A percentile compares a stretch with the other conserved stretches of the same genome.
These are phyloP conservation scores for Portevinia maculata DNA, from an alignment of 2,888 invertebrate species.

Conservation along the genomic window DNA sequence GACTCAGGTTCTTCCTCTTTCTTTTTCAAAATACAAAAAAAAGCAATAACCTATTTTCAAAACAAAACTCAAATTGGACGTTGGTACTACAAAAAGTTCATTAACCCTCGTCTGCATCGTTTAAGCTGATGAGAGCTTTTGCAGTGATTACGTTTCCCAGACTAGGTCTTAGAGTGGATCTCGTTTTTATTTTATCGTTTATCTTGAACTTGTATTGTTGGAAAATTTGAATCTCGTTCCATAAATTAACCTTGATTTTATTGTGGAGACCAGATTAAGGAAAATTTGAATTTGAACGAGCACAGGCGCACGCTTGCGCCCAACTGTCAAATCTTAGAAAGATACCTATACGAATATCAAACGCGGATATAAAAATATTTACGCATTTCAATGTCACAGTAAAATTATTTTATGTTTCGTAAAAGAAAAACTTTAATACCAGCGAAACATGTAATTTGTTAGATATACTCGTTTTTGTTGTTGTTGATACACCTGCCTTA, in stretches of 20 bases:
- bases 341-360: background rate
- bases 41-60: background rate
- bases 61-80: background rate
- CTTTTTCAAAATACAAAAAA: background rate
- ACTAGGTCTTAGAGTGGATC: background rate
- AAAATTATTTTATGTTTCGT: slow-evolving; percentile 46
- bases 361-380: slow-evolving; percentile 35
- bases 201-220: background rate
- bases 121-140: slow-evolving; percentile 14
- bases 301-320: background rate
- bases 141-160: too few species aligned
- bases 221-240: slow-evolving; percentile 30
- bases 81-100: slow-evolving; percentile 18
- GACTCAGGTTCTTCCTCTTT: background rate
- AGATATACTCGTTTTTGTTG: slow-evolving; percentile 24
- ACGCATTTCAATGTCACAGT: slow-evolving; percentile 62
- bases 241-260: slow-evolving; percentile 43
- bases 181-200: background rate
- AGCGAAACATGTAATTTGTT: slow-evolving; percentile 52
- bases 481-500: background rate
- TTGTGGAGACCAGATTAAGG: background rate
- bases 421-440: slow-evolving; percentile 11
- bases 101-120: slow-evolving; percentile 17
- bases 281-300: background rate
- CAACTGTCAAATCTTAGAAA: background rate